Evolutionary conservation across 2,888 invertebrate species (phyloP), one percentile per base, ranked within the genome.

Genomic region (Pelosia muscerda): DNA sequence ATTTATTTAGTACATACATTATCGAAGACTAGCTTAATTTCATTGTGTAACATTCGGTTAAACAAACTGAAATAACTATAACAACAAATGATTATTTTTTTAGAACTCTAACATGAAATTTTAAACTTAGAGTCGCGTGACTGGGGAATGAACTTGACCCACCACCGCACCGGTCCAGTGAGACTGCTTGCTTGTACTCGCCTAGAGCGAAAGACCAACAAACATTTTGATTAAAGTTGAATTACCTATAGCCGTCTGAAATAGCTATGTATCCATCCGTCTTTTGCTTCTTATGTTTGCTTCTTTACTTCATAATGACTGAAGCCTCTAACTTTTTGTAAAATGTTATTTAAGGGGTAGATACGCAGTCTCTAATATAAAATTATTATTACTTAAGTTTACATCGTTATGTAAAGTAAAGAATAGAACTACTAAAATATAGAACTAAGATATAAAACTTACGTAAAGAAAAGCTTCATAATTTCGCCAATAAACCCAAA

Each of bases 401-500:
- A 19, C 6, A 6, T 19, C 2, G 1, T 42, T 42, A 49, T 2
- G 8, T 49, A 19, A n/a, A 9, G n/a, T 49, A 49, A n/a, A 9
- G 8, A 49, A 19, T 1, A 49, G 8, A 49, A 3, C 6, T 28
- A 28, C 6, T 42, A 42, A 42, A 42, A 42, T 19, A 15, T 15
- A 19, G 19, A 42, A 42, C 0, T 42, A 42, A 15, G 1, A 38
- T 31, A 38, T 15, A 4, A 65, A 69, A 95, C 96, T 96, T 88
- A 98, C 98, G 97, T 97, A 82, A 98, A 96, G 87, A 98, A 98
- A 9, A 98, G 88, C 85, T 97, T 97, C 77, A 97, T 95, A 83
- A 98, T 96, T 95, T 98, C 98, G 0, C 98, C 98, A 57, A 98
- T 88, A 63, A 98, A 95, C 8, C 98, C 98, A 80, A 97, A 97